These are phyloP conservation scores for Lochmaea crataegi DNA, from an alignment of 2,888 invertebrate species.

Conservation along the genomic window DNA sequence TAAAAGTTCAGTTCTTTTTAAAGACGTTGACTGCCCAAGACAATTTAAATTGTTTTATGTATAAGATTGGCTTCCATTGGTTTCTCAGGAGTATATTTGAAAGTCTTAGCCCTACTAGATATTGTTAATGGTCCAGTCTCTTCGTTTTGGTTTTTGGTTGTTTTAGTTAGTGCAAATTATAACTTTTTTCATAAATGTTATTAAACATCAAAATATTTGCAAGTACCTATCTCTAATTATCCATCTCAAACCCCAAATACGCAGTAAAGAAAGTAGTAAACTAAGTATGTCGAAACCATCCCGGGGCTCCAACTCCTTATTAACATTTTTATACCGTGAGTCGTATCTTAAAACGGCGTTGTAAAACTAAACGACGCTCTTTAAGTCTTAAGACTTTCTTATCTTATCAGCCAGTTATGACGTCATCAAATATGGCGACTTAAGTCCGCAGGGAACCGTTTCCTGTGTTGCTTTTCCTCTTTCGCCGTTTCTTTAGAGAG, in stretches of 20 bases:
- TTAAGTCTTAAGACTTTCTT: constrained; percentile 63
- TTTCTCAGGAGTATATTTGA: too few species aligned
- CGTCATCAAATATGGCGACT: constrained; percentile 63
- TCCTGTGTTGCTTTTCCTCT: constrained; percentile 37
- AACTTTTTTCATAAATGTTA: background rate
- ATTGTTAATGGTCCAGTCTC: too few species aligned
- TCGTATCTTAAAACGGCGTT: constrained; percentile 57
- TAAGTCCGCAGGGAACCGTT: constrained; percentile 50
- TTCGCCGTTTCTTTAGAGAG: constrained; percentile 28
- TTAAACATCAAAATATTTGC: constrained; percentile 3
- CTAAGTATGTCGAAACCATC: constrained; percentile 10
- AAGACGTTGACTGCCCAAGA: too few species aligned
- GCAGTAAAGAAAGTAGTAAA: constrained; percentile 24
- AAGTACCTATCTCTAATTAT: background rate
- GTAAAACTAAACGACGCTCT: constrained; percentile 63
- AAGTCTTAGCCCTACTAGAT: too few species aligned
- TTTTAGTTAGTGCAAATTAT: background rate
- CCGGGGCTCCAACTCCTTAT: constrained; percentile 43
- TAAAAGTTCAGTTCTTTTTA: too few species aligned
- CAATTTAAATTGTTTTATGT: too few species aligned
- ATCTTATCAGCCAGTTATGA: constrained; percentile 64
- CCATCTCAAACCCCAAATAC: constrained; percentile 4
- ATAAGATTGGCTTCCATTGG: too few species aligned
- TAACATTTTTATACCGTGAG: constrained; percentile 51
- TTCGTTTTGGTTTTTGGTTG: background rate